phyloP scores from a whole-genome alignment of 2,888 invertebrate genomes.

The Gastracanthus pulcherrimus region DNA sequence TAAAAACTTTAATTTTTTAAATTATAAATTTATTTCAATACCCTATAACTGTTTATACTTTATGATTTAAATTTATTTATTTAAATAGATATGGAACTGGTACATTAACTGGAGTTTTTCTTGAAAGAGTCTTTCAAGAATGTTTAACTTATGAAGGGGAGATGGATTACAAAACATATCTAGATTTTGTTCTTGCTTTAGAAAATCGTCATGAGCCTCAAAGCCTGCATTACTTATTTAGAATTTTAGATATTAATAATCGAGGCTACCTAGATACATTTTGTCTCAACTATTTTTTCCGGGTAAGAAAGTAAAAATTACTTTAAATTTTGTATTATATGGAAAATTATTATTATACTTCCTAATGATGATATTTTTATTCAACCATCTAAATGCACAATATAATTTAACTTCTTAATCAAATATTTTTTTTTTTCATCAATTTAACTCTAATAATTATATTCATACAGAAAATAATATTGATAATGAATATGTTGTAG shows the following conservation, averaged over 20 bases:
- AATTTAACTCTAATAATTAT: no score
- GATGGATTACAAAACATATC: slow-evolving; percentile 98
- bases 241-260: slow-evolving; percentile 93
- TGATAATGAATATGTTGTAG: no score
- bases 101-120: slow-evolving; percentile 92
- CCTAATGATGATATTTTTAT: no score
- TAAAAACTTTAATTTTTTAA: neutral
- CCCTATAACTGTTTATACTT: neutral
- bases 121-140: slow-evolving; percentile 96
- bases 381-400: no score
- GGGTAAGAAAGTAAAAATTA: slow-evolving; percentile 78
- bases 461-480: no score
- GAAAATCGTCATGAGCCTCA: slow-evolving; percentile 96
- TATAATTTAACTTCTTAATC: no score
- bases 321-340: no score
- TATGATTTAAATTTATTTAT: neutral
- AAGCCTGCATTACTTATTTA: slow-evolving; percentile 93
- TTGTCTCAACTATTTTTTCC: slow-evolving; percentile 94
- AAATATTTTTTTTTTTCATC: no score
- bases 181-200: slow-evolving; percentile 95
- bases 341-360: no score
- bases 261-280: slow-evolving; percentile 93
- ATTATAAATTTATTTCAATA: slow-evolving; percentile 4
- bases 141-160: slow-evolving; percentile 96
- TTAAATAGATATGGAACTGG: slow-evolving; percentile 89